phyloP scores from a whole-genome alignment of 2,113 vertebrate species.

The Aptenodytes forsteri region DNA sequence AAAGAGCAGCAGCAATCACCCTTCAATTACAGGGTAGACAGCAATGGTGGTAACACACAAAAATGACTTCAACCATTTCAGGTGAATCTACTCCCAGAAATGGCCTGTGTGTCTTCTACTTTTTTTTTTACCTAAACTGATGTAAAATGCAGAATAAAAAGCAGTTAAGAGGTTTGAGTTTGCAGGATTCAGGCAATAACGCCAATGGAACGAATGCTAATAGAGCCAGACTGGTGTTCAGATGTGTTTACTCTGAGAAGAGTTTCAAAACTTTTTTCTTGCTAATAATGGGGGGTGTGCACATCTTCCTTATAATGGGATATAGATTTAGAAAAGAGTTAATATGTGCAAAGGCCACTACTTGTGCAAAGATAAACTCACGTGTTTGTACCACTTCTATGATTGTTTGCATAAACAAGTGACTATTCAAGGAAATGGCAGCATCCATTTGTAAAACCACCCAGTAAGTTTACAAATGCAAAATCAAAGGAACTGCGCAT shows the following conservation, averaged over 20 bases:
- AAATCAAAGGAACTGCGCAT: background rate
- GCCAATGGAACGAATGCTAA: accelerated
- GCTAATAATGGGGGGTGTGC: accelerated
- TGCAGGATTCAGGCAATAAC: background rate
- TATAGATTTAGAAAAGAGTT: background rate
- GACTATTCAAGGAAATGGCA: background rate
- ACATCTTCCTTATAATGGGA: background rate
- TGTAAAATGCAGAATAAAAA: background rate
- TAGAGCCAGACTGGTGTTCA: background rate
- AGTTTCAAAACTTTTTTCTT: background rate
- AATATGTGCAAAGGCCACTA: background rate
- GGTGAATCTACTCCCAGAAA: background rate
- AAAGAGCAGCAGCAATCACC: background rate
- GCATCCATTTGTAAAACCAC: background rate
- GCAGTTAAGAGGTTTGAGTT: background rate
- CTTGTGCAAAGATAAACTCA: background rate
- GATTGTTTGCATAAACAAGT: background rate
- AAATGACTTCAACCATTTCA: background rate
- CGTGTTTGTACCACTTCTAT: background rate
- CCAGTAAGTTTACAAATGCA: background rate
- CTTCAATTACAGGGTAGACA: background rate
- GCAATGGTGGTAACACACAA: background rate
- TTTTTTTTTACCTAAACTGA: background rate
- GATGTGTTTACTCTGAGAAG: background rate
- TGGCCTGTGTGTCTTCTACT: background rate